Evolutionary conservation across 92 coral and sea anemone species (phyloP).

Genomic region (Metridium senile): DNA sequence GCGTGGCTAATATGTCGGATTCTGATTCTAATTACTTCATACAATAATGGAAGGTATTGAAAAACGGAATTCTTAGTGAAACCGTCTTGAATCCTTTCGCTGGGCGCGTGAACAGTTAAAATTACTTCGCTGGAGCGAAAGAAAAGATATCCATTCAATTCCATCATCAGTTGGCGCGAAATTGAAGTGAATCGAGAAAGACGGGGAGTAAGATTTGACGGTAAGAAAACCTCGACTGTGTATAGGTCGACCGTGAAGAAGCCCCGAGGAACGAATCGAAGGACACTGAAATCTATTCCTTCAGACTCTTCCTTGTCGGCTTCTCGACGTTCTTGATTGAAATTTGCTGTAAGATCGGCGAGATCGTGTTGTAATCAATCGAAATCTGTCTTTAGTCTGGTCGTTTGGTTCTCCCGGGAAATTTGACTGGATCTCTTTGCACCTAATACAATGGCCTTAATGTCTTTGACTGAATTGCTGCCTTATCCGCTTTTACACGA

Average conservation of each 20-base stretch:
- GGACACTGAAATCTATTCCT: conserved; percentile 8
- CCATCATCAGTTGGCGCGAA: conserved; percentile 45
- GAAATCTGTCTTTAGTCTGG: conserved; percentile 26
- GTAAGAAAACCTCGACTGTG: conserved; percentile 21
- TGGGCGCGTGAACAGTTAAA: conserved; percentile 32
- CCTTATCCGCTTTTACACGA: conserved; percentile 19
- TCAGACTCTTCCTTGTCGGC: background rate
- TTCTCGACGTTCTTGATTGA: conserved; percentile 9
- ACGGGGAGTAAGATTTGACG: conserved; percentile 25
- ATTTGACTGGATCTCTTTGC: conserved; percentile 51
- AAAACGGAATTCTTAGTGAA: conserved; percentile 51
- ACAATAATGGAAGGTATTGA: conserved; percentile 62
- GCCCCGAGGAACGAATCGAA: conserved; percentile 35
- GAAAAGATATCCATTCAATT: conserved; percentile 33
- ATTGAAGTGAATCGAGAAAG: conserved; percentile 30
- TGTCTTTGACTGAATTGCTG: conserved; percentile 33
- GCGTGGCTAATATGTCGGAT: conserved; percentile 72
- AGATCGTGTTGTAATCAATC: conserved; percentile 8
- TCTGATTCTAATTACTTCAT: conserved; percentile 72
- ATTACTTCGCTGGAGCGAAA: conserved; percentile 35
- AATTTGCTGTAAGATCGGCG: background rate
- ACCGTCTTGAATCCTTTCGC: conserved; percentile 27
- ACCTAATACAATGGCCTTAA: conserved; percentile 43
- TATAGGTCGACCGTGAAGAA: conserved; percentile 34
- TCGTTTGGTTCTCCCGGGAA: conserved; percentile 50